These are phyloP conservation scores for Cairina moschata DNA, from an alignment of 2,113 vertebrate genomes.

Conservation along the genomic window DNA sequence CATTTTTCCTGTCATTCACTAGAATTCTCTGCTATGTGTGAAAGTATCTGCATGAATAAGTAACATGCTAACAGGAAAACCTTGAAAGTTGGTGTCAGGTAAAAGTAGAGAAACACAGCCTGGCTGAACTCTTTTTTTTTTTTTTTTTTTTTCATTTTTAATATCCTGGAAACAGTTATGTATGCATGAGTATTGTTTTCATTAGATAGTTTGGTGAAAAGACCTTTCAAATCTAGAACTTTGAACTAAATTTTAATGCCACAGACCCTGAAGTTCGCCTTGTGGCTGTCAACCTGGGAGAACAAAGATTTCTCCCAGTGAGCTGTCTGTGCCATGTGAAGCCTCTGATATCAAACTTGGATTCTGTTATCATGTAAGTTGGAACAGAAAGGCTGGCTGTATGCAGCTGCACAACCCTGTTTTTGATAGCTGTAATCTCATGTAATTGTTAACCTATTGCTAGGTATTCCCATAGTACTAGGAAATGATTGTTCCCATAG, in stretches of 20 bases:
- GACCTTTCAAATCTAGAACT: slow-evolving; percentile 17
- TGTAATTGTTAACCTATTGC: neutral
- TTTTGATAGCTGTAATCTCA: neutral
- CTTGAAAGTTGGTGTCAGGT: neutral
- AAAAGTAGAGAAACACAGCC: neutral
- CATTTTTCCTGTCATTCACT: neutral
- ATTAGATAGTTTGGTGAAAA: neutral
- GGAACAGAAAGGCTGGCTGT: neutral
- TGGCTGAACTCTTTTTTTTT: neutral
- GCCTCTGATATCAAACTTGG: neutral
- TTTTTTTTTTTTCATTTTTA: neutral
- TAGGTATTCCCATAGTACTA: neutral
- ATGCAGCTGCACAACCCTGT: neutral
- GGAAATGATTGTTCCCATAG: neutral
- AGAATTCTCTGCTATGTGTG: neutral
- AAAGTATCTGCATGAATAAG: neutral
- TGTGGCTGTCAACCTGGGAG: neutral
- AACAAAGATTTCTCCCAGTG: neutral
- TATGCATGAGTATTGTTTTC: neutral
- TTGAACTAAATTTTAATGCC: neutral
- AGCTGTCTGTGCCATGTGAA: neutral
- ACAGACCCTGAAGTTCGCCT: neutral
- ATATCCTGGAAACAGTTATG: neutral
- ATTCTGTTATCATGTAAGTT: fast-evolving
- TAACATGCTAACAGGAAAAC: neutral